Conservation (phyloP, 1,140 invertebrate genomes). For the Leptoteleia sp. region DNA sequence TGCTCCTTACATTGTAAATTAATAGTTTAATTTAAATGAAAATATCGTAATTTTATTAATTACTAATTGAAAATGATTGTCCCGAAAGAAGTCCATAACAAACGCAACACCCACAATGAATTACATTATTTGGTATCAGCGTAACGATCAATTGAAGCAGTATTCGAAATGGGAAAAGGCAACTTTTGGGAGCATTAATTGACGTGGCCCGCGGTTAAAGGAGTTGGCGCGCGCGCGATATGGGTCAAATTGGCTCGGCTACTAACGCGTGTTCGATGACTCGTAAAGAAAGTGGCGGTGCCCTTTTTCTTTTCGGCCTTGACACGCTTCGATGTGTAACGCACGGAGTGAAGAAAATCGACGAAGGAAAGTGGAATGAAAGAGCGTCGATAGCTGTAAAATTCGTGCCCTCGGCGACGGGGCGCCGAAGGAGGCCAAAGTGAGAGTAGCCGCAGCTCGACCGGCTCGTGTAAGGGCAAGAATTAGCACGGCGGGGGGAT, state of each 20-base stretch:
- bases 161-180: too few relatives aligned
- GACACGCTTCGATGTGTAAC: conserved; percentile 63
- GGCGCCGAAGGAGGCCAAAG: conserved; percentile 38
- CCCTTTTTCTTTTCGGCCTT: conserved; percentile 66
- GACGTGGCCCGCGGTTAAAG: conserved; percentile 11
- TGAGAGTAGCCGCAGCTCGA: too few relatives aligned
- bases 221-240: conserved; percentile 31
- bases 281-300: conserved; percentile 59
- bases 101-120: too few relatives aligned
- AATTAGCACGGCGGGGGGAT: conserved; percentile 24
- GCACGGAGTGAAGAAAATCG: conserved; percentile 57
- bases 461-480: conserved; percentile 21
- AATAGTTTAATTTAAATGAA: too few relatives aligned
- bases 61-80: too few relatives aligned
- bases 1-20: too few relatives aligned
- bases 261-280: conserved; percentile 35
- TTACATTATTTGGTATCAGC: too few relatives aligned
- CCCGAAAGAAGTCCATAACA: too few relatives aligned
- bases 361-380: conserved; percentile 60
- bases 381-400: conserved; percentile 48
- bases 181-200: too few relatives aligned
- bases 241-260: conserved; percentile 33
- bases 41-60: too few relatives aligned
- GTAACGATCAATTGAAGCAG: too few relatives aligned
- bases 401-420: conserved; percentile 40